phyloP scores from a whole-genome alignment of 2,113 vertebrate genomes.

The Herpetotheres cachinnans region DNA sequence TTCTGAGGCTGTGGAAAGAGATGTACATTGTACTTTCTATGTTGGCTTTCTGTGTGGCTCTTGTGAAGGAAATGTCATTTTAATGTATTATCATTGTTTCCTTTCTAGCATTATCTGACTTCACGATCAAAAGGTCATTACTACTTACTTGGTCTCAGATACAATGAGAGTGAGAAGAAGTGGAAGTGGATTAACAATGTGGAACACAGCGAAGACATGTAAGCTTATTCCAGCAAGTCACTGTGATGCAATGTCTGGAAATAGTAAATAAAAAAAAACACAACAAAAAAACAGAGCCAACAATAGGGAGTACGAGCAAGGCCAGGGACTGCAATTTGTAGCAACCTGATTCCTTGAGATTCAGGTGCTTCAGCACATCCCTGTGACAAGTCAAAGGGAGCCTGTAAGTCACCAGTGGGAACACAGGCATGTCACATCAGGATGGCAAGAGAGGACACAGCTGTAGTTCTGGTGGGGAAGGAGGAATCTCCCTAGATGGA shows the following conservation, averaged over 20 bases:
- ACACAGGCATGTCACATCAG: not conserved
- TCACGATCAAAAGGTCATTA: rapidly evolving
- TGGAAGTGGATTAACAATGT: not conserved
- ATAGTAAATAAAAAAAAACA: too few relatives aligned
- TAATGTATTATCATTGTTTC: not conserved
- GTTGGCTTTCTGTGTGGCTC: not conserved
- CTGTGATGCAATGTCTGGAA: not conserved
- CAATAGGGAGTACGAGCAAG: not conserved
- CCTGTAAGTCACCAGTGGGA: not conserved
- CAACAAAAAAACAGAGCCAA: too few relatives aligned
- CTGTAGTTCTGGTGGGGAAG: not conserved
- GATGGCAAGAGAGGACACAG: not conserved
- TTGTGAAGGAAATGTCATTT: not conserved
- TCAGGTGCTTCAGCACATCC: not conserved
- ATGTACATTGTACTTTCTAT: not conserved
- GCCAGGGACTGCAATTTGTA: not conserved
- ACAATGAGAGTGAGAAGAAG: rapidly evolving
- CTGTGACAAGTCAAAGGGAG: not conserved
- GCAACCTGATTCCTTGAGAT: not conserved
- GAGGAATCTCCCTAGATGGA: not conserved
- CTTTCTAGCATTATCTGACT: not conserved
- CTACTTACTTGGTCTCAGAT: not conserved
- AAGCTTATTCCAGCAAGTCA: not conserved
- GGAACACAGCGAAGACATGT: not conserved
- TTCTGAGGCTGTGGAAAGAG: not conserved